These are phyloP conservation scores for Pygmarrhopalites habei DNA, from an alignment of 1,140 invertebrate species.

Conservation along the genomic window DNA sequence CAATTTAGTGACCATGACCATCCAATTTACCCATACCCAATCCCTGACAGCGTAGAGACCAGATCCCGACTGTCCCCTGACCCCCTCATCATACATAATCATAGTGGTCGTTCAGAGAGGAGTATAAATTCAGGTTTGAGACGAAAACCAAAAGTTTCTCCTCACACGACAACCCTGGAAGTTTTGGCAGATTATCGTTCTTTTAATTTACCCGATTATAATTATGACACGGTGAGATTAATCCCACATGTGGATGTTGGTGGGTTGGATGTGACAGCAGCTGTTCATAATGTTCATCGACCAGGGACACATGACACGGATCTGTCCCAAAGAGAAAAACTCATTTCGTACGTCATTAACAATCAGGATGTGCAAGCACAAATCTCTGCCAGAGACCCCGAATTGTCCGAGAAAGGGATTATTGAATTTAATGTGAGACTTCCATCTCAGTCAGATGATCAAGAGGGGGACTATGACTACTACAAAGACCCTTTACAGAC, in stretches of 20 bases:
- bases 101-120: too few relatives aligned
- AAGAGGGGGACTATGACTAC: slow-evolving; percentile 4
- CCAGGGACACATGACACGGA: slow-evolving; percentile 14
- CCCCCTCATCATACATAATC: too few relatives aligned
- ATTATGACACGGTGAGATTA: slow-evolving; percentile 1
- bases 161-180: slow-evolving; percentile 6
- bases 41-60: not conserved
- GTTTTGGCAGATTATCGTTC: slow-evolving; percentile 1
- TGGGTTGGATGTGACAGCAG: not conserved
- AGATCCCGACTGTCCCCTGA: too few relatives aligned
- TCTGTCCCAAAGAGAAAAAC: slow-evolving; percentile 19
- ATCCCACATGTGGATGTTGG: not conserved
- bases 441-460: slow-evolving; percentile 10
- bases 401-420: slow-evolving; percentile 40
- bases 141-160: not conserved
- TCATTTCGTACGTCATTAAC: slow-evolving; percentile 23
- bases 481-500: slow-evolving; percentile 22
- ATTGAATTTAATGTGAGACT: slow-evolving; percentile 40
- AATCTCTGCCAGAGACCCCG: slow-evolving; percentile 27
- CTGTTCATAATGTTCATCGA: slow-evolving; percentile 3
- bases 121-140: too few relatives aligned
- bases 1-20: not conserved
- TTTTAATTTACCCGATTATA: slow-evolving; percentile 4
- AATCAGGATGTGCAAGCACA: slow-evolving; percentile 27
- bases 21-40: slow-evolving; percentile 10